Evolutionary conservation across 1,140 invertebrate species (phyloP).

Genomic region (Heliconius himera): DNA sequence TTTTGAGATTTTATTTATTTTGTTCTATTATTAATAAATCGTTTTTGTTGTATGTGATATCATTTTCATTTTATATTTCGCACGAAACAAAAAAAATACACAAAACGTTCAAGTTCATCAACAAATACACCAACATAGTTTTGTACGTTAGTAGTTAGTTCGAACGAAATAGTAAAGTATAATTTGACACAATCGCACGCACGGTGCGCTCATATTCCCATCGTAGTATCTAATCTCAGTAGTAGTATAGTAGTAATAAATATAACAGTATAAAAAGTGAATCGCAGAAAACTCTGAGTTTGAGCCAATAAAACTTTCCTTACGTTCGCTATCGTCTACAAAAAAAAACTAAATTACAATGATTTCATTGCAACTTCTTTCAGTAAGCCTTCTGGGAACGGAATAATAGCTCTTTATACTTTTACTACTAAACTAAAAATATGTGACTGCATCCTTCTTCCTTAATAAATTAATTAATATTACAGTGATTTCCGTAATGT

Average conservation of each 20-base stretch:
- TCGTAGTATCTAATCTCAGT: not conserved
- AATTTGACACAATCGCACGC: not conserved
- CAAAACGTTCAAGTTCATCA: too few species aligned
- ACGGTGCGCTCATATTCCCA: too few species aligned
- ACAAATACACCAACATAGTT: too few species aligned
- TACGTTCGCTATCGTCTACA: not conserved
- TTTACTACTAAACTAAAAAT: too few species aligned
- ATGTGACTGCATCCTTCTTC: too few species aligned
- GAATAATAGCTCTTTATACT: too few species aligned
- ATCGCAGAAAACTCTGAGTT: not conserved
- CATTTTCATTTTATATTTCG: slow-evolving; percentile 1
- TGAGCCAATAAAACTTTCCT: not conserved
- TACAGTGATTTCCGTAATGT: too few species aligned
- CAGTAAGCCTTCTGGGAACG: not conserved
- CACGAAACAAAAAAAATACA: too few species aligned
- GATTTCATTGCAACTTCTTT: not conserved
- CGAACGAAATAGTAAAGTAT: too few species aligned
- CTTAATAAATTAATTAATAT: too few species aligned
- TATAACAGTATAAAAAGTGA: not conserved
- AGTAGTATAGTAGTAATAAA: not conserved
- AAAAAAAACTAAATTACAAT: not conserved
- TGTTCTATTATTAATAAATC: slow-evolving; percentile 76
- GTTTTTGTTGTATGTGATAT: slow-evolving; percentile 61
- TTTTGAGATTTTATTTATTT: slow-evolving; percentile 73
- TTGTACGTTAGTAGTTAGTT: too few species aligned